Conservation (phyloP, 2,797 vertebrate species). For the Gambusia yucatana region DNA sequence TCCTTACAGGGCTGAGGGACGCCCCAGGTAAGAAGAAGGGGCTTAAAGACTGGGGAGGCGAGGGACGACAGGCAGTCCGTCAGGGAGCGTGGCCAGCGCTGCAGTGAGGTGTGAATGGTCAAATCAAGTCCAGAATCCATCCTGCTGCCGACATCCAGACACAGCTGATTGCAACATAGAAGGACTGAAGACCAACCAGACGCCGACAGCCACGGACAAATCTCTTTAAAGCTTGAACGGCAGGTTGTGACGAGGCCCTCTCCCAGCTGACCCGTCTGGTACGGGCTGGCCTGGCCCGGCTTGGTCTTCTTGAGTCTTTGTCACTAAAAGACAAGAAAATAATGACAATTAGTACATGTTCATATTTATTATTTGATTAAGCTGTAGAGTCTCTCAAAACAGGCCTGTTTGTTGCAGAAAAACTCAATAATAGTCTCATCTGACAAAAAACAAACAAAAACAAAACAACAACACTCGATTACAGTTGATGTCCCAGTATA, state of each 20-base stretch:
- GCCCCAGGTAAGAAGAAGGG: conserved; percentile 67
- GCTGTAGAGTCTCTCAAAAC: neutral
- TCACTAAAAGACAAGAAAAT: conserved; percentile 60
- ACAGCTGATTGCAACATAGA: conserved; percentile 68
- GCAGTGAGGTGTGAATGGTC: conserved; percentile 59
- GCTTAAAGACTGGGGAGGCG: conserved; percentile 60
- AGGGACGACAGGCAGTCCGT: conserved; percentile 44
- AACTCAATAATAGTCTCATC: neutral
- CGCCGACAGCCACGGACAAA: conserved; percentile 28
- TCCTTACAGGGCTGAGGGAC: conserved; percentile 56
- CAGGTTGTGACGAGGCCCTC: conserved; percentile 21
- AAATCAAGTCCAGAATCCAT: conserved; percentile 78
- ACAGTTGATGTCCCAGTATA: neutral
- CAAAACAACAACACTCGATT: neutral
- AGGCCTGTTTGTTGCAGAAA: neutral
- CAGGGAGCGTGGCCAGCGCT: conserved; percentile 55
- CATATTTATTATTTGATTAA: neutral
- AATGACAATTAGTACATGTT: neutral
- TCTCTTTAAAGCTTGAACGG: conserved; percentile 13
- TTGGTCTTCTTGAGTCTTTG: conserved; percentile 43
- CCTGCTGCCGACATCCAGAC: conserved; percentile 74
- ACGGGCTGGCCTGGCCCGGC: conserved; percentile 37
- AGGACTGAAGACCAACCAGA: conserved; percentile 41
- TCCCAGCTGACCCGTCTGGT: neutral
- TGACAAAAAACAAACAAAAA: neutral